Conservation (phyloP, 2,888 invertebrate genomes). For the Pterostichus niger region DNA sequence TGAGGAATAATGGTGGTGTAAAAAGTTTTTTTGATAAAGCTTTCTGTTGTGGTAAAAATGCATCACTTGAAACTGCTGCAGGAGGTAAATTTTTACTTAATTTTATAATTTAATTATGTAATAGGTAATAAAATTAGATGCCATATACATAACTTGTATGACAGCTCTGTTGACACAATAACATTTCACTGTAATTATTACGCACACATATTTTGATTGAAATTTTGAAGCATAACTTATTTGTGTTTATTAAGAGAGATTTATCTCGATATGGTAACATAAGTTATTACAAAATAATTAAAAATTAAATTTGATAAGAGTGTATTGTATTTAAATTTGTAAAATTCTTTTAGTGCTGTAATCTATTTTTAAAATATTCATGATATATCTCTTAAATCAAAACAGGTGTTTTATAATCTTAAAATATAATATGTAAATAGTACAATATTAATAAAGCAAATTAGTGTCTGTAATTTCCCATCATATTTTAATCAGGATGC, state of each 20-base stretch:
- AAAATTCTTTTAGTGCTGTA: not conserved
- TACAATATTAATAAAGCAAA: not conserved
- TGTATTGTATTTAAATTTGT: slow-evolving; percentile 26
- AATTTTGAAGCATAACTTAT: too few relatives aligned
- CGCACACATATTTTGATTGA: too few relatives aligned
- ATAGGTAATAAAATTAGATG: not conserved
- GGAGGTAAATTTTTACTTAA: slow-evolving; percentile 13
- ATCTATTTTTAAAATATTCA: slow-evolving; percentile 1
- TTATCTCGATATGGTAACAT: not conserved
- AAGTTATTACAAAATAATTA: slow-evolving; percentile 16
- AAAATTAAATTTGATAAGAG: slow-evolving; percentile 17
- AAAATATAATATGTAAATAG: not conserved
- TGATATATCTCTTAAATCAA: slow-evolving; percentile 1
- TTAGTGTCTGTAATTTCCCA: not conserved
- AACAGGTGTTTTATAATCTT: slow-evolving; percentile 12
- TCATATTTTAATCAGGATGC: not conserved
- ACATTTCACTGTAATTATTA: too few relatives aligned
- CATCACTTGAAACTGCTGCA: slow-evolving; percentile 30
- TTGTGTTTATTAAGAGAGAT: too few relatives aligned
- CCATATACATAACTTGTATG: too few relatives aligned
- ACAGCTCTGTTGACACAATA: too few relatives aligned
- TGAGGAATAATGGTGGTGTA: slow-evolving; percentile 36
- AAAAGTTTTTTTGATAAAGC: slow-evolving; percentile 49
- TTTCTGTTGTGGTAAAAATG: slow-evolving; percentile 48
- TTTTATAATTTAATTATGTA: too few relatives aligned